These are phyloP conservation scores for Seriola rivoliana DNA, from an alignment of 2,113 vertebrate genomes.

Conservation along the genomic window DNA sequence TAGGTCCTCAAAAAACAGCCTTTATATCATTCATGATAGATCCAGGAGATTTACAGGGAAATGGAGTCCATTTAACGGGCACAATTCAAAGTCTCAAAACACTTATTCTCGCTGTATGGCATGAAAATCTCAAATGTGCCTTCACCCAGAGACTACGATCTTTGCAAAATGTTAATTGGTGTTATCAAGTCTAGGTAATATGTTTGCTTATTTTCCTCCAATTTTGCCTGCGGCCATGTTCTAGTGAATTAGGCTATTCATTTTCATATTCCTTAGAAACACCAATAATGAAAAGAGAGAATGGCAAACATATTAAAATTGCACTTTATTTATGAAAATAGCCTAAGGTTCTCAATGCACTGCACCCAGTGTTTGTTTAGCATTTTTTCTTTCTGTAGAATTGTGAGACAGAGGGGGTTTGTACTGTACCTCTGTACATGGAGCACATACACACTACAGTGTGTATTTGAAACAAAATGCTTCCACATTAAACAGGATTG, in stretches of 20 bases:
- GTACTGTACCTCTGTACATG: constrained; percentile 6
- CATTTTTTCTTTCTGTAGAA: constrained; percentile 37
- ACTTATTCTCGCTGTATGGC: background rate
- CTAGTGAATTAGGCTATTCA: constrained; percentile 56
- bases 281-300: constrained; percentile 64
- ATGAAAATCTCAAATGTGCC: constrained; percentile 12
- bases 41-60: constrained; percentile 1
- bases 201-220: constrained; percentile 57
- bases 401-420: constrained; percentile 22
- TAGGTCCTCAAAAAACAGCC: background rate
- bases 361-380: constrained; percentile 49
- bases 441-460: background rate
- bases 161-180: constrained; percentile 54
- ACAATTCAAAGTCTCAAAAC: background rate
- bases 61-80: background rate
- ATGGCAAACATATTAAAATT: constrained; percentile 66
- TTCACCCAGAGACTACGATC: constrained; percentile 12
- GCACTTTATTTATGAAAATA: constrained; percentile 70
- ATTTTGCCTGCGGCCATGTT: constrained; percentile 44
- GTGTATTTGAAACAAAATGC: constrained; percentile 3
- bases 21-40: background rate
- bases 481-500: background rate
- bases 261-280: constrained; percentile 61
- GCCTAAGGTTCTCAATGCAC: constrained; percentile 53
- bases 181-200: constrained; percentile 57